Conservation (phyloP, 2,888 invertebrate genomes). For the Cordilura impudica region DNA sequence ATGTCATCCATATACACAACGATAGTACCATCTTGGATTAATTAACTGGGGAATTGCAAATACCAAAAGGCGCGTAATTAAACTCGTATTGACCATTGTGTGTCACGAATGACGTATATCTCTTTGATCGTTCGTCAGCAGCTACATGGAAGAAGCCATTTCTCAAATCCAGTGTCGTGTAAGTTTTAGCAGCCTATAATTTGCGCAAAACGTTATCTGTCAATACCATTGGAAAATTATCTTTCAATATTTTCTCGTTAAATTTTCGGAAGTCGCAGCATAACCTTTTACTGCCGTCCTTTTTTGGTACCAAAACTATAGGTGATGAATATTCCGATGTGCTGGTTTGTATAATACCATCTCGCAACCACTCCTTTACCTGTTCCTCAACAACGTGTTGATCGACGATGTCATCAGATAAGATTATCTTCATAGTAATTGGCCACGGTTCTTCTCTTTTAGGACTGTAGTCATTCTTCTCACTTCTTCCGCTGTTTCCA, state of each 20-base stretch:
- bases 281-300: slow-evolving; percentile 54
- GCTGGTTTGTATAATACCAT: slow-evolving; percentile 69
- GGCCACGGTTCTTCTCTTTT: slow-evolving; percentile 3
- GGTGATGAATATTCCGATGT: slow-evolving; percentile 69
- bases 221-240: slow-evolving; percentile 51
- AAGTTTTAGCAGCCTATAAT: slow-evolving; percentile 1
- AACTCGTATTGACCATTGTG: slow-evolving; percentile 54
- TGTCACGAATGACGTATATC: slow-evolving; percentile 52
- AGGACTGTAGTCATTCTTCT: no score
- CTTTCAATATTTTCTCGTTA: slow-evolving; percentile 44
- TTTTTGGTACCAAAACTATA: slow-evolving; percentile 65
- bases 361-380: slow-evolving; percentile 68
- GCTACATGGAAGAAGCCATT: slow-evolving; percentile 15
- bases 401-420: slow-evolving; percentile 46
- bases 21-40: neutral
- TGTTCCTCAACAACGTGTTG: slow-evolving; percentile 64
- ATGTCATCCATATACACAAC: slow-evolving; percentile 37
- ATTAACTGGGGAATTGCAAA: slow-evolving; percentile 9
- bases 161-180: slow-evolving; percentile 5
- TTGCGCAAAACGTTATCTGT: slow-evolving; percentile 49
- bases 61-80: slow-evolving; percentile 48
- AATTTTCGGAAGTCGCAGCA: slow-evolving; percentile 72
- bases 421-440: slow-evolving; percentile 47
- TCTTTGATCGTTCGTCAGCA: slow-evolving; percentile 16
- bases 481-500: no score